A percentile compares a stretch with the other conserved stretches of the same genome.
These are phyloP conservation scores for Accipiter cooperii DNA, from an alignment of 2,113 vertebrate species.

Conservation along the genomic window DNA sequence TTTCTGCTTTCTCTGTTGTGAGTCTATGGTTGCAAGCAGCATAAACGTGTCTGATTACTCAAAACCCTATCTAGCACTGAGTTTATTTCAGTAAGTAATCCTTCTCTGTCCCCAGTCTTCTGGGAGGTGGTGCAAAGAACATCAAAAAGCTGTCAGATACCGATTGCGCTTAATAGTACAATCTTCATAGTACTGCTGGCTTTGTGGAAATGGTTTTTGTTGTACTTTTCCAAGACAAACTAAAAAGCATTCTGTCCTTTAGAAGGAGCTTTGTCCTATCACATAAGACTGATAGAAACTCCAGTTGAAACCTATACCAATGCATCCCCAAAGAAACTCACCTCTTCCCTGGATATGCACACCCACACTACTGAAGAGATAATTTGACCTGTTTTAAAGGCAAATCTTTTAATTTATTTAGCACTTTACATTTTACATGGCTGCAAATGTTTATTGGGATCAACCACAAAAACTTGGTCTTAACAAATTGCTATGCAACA, in stretches of 20 bases:
- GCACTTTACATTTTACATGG: neutral
- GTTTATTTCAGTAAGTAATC: neutral
- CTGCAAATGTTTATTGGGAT: neutral
- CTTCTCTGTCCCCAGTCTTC: neutral
- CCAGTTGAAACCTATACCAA: neutral
- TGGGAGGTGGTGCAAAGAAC: neutral
- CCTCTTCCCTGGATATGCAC: neutral
- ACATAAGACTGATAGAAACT: neutral
- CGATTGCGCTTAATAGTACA: no score
- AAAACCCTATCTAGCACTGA: neutral
- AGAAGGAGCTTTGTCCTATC: neutral
- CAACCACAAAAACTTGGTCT: neutral
- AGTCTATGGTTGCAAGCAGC: neutral
- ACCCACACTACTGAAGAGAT: neutral
- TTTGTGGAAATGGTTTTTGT: neutral
- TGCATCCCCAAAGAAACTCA: neutral
- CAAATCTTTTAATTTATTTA: neutral
- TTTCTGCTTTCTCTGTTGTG: neutral
- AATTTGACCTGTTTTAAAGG: neutral
- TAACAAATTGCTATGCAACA: neutral
- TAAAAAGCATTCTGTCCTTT: neutral
- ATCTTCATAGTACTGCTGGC: neutral
- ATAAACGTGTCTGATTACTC: neutral
- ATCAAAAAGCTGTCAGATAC: neutral
- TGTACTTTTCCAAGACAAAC: neutral